These are phyloP conservation scores for Girardinus metallicus DNA, from an alignment of 2,797 vertebrate genomes.

Conservation along the genomic window DNA sequence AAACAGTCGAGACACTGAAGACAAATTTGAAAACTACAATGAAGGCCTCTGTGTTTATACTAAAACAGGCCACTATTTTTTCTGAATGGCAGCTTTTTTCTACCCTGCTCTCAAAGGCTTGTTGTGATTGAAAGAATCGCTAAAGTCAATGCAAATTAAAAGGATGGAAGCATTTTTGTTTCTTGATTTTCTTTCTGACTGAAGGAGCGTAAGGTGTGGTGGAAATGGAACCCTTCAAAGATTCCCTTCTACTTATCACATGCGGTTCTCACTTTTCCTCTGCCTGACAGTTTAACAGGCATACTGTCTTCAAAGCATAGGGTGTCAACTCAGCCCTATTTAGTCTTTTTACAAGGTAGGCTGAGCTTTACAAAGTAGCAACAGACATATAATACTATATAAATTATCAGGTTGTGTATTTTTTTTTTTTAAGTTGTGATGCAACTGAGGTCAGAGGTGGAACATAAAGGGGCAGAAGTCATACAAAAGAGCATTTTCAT, in stretches of 20 bases:
- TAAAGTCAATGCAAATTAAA: constrained; percentile 39
- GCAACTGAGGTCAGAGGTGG: background rate
- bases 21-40: constrained; percentile 70
- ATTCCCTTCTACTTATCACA: background rate
- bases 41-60: constrained; percentile 57
- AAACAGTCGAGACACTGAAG: constrained; percentile 65
- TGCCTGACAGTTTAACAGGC: constrained; percentile 33
- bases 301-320: constrained; percentile 16
- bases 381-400: constrained; percentile 28
- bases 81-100: constrained; percentile 50
- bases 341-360: constrained; percentile 63
- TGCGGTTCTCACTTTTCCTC: background rate
- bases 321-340: constrained; percentile 45
- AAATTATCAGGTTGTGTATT: constrained; percentile 14
- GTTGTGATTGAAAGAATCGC: constrained; percentile 46
- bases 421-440: background rate
- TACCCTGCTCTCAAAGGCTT: constrained; percentile 44
- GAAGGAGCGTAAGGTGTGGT: background rate
- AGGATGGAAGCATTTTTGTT: constrained; percentile 21
- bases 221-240: background rate
- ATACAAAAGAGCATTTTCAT: background rate
- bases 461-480: background rate
- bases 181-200: background rate
- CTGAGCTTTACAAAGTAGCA: constrained; percentile 52
- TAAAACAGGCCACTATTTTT: constrained; percentile 55